These are phyloP conservation scores for Mechanitis messenoides DNA, from an alignment of 2,888 invertebrate species.

Conservation along the genomic window DNA sequence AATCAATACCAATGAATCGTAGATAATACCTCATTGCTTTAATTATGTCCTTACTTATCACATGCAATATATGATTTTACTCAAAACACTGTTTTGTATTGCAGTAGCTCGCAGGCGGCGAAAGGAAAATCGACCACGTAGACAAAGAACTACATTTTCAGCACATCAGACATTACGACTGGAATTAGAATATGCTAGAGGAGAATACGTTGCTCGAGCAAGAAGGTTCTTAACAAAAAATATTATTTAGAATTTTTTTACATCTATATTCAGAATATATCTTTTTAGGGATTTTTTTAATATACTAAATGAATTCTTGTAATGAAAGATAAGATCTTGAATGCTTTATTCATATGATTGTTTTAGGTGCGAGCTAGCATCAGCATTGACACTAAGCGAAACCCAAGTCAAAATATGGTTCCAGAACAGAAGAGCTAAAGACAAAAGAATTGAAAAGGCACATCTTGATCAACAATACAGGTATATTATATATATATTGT, in stretches of 20 bases:
- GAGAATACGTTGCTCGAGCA: constrained; percentile 94
- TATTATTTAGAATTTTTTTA: not conserved
- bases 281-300: not conserved
- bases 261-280: not conserved
- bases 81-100: constrained; percentile 17
- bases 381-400: constrained; percentile 93
- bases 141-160: constrained; percentile 96
- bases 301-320: too few relatives aligned
- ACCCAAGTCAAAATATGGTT: constrained; percentile 98
- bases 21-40: too few relatives aligned
- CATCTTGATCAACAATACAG: constrained; percentile 96
- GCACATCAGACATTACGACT: constrained; percentile 93
- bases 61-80: not conserved
- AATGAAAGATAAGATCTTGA: not conserved
- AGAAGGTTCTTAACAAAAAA: constrained; percentile 77
- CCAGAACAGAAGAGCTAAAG: constrained; percentile 96
- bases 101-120: constrained; percentile 89
- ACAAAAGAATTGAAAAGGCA: constrained; percentile 96
- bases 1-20: too few relatives aligned
- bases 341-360: constrained; percentile 4
- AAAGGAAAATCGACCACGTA: constrained; percentile 90
- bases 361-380: constrained; percentile 91
- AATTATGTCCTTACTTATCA: too few relatives aligned
- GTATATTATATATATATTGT: constrained; percentile 60
- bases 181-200: constrained; percentile 93